Percentiles rank a stretch among this genome's conserved stretches.
phyloP scores from a whole-genome alignment of 2,888 invertebrate genomes.

The Patella pellucida region DNA sequence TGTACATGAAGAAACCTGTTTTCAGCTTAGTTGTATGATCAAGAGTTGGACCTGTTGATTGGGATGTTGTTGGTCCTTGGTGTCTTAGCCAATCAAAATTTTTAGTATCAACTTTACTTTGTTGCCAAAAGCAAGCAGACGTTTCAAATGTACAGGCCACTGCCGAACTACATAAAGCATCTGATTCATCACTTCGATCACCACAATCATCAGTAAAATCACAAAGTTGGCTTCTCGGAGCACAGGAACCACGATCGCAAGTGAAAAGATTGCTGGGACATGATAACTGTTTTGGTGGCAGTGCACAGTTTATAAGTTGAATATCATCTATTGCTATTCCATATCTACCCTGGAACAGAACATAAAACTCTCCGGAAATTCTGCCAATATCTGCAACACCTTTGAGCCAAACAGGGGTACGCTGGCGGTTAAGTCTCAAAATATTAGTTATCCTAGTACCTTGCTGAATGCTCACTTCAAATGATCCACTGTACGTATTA shows the following conservation, averaged over 20 bases:
- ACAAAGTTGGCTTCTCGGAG: constrained; percentile 52
- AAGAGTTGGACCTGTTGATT: constrained; percentile 50
- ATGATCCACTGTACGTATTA: not conserved
- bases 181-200: constrained; percentile 53
- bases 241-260: constrained; percentile 56
- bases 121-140: constrained; percentile 61
- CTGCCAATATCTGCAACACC: constrained; percentile 56
- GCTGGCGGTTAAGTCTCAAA: not conserved
- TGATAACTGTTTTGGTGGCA: constrained; percentile 41
- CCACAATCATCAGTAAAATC: constrained; percentile 66
- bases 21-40: constrained; percentile 52
- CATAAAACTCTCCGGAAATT: constrained; percentile 45
- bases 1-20: constrained; percentile 61
- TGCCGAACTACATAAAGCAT: constrained; percentile 41
- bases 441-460: constrained; percentile 18
- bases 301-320: constrained; percentile 51
- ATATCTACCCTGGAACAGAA: constrained; percentile 50
- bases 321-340: constrained; percentile 63
- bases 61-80: constrained; percentile 40
- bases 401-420: constrained; percentile 42
- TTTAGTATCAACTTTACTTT: constrained; percentile 48
- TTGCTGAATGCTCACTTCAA: constrained; percentile 26
- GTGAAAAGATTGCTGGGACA: constrained; percentile 47
- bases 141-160: constrained; percentile 60
- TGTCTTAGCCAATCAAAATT: constrained; percentile 54